Evolutionary conservation across 2,113 vertebrate genomes (phyloP), one percentile per base, ranked within the genome.

Genomic region (Leiothrix lutea): DNA sequence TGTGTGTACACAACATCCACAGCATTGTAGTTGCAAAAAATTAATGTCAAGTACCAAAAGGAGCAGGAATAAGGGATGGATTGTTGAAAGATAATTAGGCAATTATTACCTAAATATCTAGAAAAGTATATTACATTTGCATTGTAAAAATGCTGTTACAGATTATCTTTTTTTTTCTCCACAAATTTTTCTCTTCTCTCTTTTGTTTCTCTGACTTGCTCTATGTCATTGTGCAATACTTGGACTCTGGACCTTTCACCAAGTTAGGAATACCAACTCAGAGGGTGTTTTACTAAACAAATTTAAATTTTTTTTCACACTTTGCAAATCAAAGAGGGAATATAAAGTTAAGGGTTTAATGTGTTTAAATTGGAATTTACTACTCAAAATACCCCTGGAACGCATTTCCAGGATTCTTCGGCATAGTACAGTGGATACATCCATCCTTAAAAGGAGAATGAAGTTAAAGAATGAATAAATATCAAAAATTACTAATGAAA

Each of bases 91-190:
- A 78, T 91, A 94, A 96, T 92, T 57, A 92, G 66, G 38, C 80
- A 94, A 96, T 83, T 94, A 72, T 79, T 92, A 77, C 53, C 42
- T 92, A 97, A 96, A 94, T 88, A 93, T 72, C 53, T 80, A 66
- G 58, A 80, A 90, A 90, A 79, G 4, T 23, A 19, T 70, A 92
- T 84, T 60, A 83, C 11, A 0, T 80, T 80, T 60, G 38, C 64
- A 66, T 25, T 80, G 65, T 77, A 85, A 96, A 96, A 84, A 70
- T 53, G 16, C 12, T 86, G 33, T 61, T 87, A 62, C 2, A 2
- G 64, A 60, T 88, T 92, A 88, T 44, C 33, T 73, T 18, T 91
- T 83, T 83, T 56, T 88, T 20, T 38, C 20, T 38, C 20, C 35
- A 77, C 19, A 74, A 73, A 53, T 72, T 72, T 92, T 82, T 93